These are phyloP conservation scores for Zootoca vivipara DNA, from an alignment of 2,113 vertebrate species.

Conservation along the genomic window DNA sequence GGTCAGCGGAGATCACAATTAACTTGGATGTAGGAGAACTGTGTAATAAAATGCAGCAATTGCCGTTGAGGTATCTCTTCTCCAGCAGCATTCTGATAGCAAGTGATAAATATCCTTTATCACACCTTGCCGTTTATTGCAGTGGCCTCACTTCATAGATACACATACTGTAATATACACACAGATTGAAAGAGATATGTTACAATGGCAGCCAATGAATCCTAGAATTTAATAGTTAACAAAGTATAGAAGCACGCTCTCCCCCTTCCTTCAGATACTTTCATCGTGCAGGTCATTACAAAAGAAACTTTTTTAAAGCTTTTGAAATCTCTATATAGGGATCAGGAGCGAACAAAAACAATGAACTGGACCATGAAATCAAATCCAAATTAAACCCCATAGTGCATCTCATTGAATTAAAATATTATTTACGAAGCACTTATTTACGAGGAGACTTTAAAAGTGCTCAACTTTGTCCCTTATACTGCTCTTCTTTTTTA, in stretches of 20 bases:
- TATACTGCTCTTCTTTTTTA: too few relatives aligned
- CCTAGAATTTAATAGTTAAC: background rate
- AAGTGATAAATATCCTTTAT: conserved; percentile 10
- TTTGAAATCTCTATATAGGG: background rate
- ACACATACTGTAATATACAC: background rate
- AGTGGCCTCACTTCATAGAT: background rate
- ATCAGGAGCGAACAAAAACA: too few relatives aligned
- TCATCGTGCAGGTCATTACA: background rate
- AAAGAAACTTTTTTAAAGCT: background rate
- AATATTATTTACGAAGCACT: background rate
- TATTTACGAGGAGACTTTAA: background rate
- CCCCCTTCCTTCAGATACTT: background rate
- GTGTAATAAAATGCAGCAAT: background rate
- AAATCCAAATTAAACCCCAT: background rate
- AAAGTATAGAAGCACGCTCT: too few relatives aligned
- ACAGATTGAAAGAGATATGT: conserved; percentile 3
- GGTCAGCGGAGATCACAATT: background rate
- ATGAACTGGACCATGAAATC: background rate
- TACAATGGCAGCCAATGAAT: background rate
- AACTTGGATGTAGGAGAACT: background rate
- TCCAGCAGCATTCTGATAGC: background rate
- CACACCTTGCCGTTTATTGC: background rate
- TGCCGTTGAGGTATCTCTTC: background rate
- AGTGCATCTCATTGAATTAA: background rate
- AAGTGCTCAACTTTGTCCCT: background rate